Evolutionary conservation across 2,113 vertebrate genomes (phyloP).

Genomic region (Abramis brama): DNA sequence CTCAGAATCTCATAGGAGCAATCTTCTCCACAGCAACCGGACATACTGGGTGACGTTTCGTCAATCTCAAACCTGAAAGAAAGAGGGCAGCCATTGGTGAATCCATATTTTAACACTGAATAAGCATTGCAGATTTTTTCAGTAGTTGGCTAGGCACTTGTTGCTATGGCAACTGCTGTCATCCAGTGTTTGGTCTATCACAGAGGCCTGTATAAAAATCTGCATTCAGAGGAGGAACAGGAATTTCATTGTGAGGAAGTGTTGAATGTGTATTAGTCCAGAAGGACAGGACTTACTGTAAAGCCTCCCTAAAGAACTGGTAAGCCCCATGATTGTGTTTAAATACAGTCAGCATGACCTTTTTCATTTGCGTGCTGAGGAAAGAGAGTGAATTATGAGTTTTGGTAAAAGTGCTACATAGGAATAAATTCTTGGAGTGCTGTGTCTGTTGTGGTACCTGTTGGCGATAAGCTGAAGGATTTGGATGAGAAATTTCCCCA

Average conservation of each 20-base stretch:
- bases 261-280: background rate
- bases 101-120: background rate
- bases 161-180: conserved; percentile 20
- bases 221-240: background rate
- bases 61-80: conserved; percentile 86
- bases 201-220: background rate
- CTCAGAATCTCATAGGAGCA: conserved; percentile 92
- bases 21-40: conserved; percentile 90
- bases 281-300: conserved; percentile 83
- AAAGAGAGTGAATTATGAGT: background rate
- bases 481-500: conserved; percentile 94
- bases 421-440: background rate
- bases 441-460: conserved; percentile 71
- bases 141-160: background rate
- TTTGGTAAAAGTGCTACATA: background rate
- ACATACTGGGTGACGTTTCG: conserved; percentile 89
- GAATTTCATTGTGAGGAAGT: background rate
- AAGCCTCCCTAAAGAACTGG: conserved; percentile 93
- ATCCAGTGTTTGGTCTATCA: background rate
- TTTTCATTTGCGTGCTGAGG: conserved; percentile 92
- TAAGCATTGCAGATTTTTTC: background rate
- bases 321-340: conserved; percentile 94
- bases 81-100: conserved; percentile 9
- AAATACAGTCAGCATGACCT: conserved; percentile 94
- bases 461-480: conserved; percentile 94